Base-by-base conservation (phyloP, 2,888 invertebrate genomes). In the Acleris holmiana region DNA sequence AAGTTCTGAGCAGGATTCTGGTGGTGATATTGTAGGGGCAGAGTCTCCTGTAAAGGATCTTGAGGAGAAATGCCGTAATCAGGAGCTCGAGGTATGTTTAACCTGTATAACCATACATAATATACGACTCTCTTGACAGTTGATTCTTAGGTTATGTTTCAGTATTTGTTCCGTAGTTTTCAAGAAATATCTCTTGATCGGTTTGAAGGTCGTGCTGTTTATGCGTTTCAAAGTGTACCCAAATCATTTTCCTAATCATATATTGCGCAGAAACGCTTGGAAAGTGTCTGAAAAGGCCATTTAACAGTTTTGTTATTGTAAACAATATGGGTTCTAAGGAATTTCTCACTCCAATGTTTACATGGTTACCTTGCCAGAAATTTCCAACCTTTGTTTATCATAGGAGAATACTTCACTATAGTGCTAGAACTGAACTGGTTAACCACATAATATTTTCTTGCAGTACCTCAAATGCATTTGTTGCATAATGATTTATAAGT, bases 61-160 rank as follows among this genome's bases (percentile, higher is more conserved):
- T 69, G 91, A 94, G 75, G 91, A 91, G 53, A 88, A 93, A 76
- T 95, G 94, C 78, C 86, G 82, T 49, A 88, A 86, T 54, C 94
- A 95, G 77, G 94, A 95, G 84, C 86, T 90, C 67, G 94, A 95
- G 93, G 95, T 95, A 74, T 88, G 91, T 79, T 79, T 71, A 67
- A 49, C 55, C 63, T 60, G 10, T 61, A 58, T 63, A 66, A 64
- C 55, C 62, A 55, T 23, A 66, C 44, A 40, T 59, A 58, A 61
- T 70, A 67, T 65, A 56, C 57, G 48, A 56, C 15, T 19, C 29
- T 62, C 71, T 77, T 89, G 86, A 88, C 89, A 88, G 83, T 58
- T 84, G 75, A 66, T 67, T 72, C 75, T 66, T 65, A 90, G 91
- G 91, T 91, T 91, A 91, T 90, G 88, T 89, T 90, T 80, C 85